Conservation (phyloP, 2,888 invertebrate species). For the Abrostola triplasia region DNA sequence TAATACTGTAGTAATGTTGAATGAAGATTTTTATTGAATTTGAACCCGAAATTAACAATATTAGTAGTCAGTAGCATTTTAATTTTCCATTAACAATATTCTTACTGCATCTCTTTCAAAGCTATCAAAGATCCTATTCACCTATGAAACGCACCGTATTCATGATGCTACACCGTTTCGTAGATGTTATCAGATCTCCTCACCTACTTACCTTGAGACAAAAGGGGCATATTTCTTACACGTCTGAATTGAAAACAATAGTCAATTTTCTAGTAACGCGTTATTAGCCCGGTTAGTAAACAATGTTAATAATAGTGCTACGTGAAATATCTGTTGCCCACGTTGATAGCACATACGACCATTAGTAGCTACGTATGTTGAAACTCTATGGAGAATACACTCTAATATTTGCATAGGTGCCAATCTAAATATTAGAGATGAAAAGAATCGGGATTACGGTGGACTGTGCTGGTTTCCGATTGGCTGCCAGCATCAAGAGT, state of each 20-base stretch:
- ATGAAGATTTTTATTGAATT: too few relatives aligned
- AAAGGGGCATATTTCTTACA: constrained; percentile 68
- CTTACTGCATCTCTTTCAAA: constrained; percentile 6
- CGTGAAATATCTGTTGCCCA: constrained; percentile 43
- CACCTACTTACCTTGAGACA: constrained; percentile 60
- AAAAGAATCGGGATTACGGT: constrained; percentile 3
- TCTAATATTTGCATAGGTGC: too few relatives aligned
- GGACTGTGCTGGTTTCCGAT: not conserved
- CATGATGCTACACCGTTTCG: constrained; percentile 23
- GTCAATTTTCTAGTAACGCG: constrained; percentile 69
- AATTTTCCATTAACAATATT: too few relatives aligned
- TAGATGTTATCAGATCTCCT: constrained; percentile 49
- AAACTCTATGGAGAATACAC: constrained; percentile 13
- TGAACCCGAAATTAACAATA: too few relatives aligned
- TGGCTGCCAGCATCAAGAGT: too few relatives aligned
- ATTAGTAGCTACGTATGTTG: constrained; percentile 33
- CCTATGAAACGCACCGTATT: constrained; percentile 24
- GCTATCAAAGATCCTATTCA: constrained; percentile 9
- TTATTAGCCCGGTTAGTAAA: constrained; percentile 69
- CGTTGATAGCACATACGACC: constrained; percentile 30
- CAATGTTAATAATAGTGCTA: constrained; percentile 54
- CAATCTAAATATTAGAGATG: constrained; percentile 2
- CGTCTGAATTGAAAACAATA: constrained; percentile 71
- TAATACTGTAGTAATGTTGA: too few relatives aligned
- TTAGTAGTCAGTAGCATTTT: too few relatives aligned